Conservation (phyloP, 2,113 vertebrate species). For the Amia ocellicauda region DNA sequence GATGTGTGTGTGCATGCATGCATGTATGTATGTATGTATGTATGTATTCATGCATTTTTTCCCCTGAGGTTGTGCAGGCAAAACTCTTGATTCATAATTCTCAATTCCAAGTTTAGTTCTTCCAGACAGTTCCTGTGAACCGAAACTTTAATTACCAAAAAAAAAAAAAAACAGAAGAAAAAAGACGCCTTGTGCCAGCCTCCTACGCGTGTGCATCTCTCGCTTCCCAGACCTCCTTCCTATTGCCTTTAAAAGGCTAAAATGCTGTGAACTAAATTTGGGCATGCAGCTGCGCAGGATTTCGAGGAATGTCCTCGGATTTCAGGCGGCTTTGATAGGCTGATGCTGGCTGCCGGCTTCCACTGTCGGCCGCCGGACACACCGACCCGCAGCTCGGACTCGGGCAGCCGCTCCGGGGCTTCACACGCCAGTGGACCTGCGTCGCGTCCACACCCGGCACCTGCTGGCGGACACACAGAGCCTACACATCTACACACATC, state of each 20-base stretch:
- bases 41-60: no score
- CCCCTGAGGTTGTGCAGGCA: no score
- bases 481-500: no score
- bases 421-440: slow-evolving; percentile 27
- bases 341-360: slow-evolving; percentile 51
- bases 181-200: no score
- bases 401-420: slow-evolving; percentile 23
- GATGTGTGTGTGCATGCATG: no score
- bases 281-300: slow-evolving; percentile 88
- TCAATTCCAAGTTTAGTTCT: background rate
- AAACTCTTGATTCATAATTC: no score
- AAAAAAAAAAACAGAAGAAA: background rate
- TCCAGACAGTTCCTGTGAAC: background rate
- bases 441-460: no score
- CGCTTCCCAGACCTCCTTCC: slow-evolving; percentile 57
- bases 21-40: no score
- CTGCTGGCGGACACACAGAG: background rate
- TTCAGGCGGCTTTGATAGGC: slow-evolving; percentile 69
- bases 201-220: slow-evolving; percentile 61
- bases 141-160: background rate
- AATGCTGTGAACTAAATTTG: slow-evolving; percentile 91
- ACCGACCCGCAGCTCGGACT: slow-evolving; percentile 36
- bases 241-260: slow-evolving; percentile 96
- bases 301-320: slow-evolving; percentile 93
- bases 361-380: slow-evolving; percentile 36